Base-by-base conservation (phyloP, 2,888 invertebrate genomes). In the Hydrotaea cyrtoneurina region DNA sequence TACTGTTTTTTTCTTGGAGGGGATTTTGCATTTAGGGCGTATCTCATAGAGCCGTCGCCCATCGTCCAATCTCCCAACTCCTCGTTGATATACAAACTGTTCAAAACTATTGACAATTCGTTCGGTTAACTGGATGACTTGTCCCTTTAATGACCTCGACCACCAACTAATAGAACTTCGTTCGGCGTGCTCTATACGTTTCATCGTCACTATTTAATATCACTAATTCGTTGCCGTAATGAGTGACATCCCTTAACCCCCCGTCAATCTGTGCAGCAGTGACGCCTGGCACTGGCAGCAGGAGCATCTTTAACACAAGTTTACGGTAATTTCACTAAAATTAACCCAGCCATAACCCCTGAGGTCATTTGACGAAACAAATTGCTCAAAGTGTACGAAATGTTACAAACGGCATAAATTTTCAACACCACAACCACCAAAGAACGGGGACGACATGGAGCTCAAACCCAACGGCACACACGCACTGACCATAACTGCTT, bases 301-400 rank as follows among this genome's bases (percentile, higher is more conserved):
- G 78, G 69, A 82, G 76, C 79, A 82, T 85, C 82, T 85, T 83
- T 62, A 80, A 78, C 31, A 31, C 2, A 31, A 31, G 31, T 31
- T 31, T 31, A 31, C 77, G 82, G 79, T 80, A 85, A 85, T 85
- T 85, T 85, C 79, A 80, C 66, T 77, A 85, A 89, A 90, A 90
- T 90, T 90, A 90, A 90, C 90, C 90, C 88, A 89, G 86, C 87
- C 87, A 89, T 84, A 79, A 81, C 83, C 82, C 82, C 90, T 88
- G 86, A 88, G 90, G 90, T 90, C 90, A 90, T 88, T 88, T 90
- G 88, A 66, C 23, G 88, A 74, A 80, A 85, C 89, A 90, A 89
- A 88, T 89, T 88, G 85, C 76, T 87, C 86, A 83, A 86, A 82
- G 86, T 83, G 83, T 75, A 83, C 79, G 79, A 80, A 82, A 82